Evolutionary conservation across 2,888 invertebrate genomes (phyloP), one percentile per base, ranked within the genome.

Genomic region (Ornithoptera alexandrae): DNA sequence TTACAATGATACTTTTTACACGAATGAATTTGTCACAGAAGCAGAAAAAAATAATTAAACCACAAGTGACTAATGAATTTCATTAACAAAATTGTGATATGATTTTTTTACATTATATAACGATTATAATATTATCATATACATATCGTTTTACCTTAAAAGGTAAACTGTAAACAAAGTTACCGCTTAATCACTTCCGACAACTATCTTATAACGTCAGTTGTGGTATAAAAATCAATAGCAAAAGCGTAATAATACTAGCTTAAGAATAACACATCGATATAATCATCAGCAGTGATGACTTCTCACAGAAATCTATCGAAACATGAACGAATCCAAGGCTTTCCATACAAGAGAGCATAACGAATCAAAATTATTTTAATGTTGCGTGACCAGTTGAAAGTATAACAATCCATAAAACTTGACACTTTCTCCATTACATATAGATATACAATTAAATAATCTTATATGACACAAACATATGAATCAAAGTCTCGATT

Each of bases 141-240:
- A 22, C 22, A 22, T 22, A 22, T 65, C 69, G 68, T 72, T 75
- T 75, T 65, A 73, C 82, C 80, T 74, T 79, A 84, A 76, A 82
- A 77, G 83, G 85, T 65, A 68, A 56, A 77, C 73, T 73, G 67
- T 72, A 68, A 68, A 67, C 81, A 78, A 85, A 84, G 84, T 80
- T 78, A 76, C 61, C 69, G 73, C 72, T 72, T 71, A 74, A 22
- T 69, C 67, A 73, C 77, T 81, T 82, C 79, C 79, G 78, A 78
- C 76, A 77, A 75, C 75, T 73, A 74, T 73, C 75, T 74, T 15
- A 15, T 12, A 50, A 18, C 24, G 64, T 67, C 63, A 64, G 46
- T 68, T 70, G 65, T 30, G 62, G 50, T 63, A 62, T 58, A 57
- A 20, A 30, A 64, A 56, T 58, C 62, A 68, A 68, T 58, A 39